Evolutionary conservation across 2,113 vertebrate species (phyloP).

Genomic region (Recurvirostra avosetta): DNA sequence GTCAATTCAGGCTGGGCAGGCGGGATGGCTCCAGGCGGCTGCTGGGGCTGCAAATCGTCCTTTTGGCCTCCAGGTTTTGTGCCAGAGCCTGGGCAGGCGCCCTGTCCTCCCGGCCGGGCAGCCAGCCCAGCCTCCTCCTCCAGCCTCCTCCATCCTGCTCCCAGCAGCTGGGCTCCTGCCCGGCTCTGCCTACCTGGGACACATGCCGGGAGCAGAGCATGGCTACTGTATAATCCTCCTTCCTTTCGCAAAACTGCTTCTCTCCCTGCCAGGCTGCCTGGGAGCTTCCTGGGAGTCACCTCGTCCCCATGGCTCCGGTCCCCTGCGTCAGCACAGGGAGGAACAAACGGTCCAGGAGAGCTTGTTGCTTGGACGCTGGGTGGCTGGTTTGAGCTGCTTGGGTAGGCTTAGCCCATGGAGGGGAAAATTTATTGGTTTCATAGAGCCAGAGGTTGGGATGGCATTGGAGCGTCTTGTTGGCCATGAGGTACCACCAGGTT

Average conservation of each 20-base stretch:
- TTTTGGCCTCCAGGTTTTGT: background rate
- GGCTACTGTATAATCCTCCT: background rate
- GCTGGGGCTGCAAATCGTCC: background rate
- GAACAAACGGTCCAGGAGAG: too few species aligned
- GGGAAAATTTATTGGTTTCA: background rate
- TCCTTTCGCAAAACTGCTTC: background rate
- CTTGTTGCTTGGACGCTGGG: background rate
- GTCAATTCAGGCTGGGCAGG: background rate
- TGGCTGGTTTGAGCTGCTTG: fast-evolving
- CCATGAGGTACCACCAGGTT: background rate
- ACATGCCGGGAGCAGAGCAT: fast-evolving
- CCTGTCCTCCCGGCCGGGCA: background rate
- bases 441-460: background rate
- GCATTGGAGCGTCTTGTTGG: background rate
- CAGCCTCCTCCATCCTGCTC: background rate
- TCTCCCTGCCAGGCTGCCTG: background rate
- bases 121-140: background rate
- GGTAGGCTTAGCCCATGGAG: background rate
- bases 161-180: background rate
- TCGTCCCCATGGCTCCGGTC: fast-evolving
- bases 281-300: background rate
- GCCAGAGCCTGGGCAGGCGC: background rate
- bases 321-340: background rate
- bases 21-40: background rate
- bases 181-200: background rate